Evolutionary conservation across 2,888 invertebrate genomes (phyloP).

Genomic region (Ephialtes manifestator): DNA sequence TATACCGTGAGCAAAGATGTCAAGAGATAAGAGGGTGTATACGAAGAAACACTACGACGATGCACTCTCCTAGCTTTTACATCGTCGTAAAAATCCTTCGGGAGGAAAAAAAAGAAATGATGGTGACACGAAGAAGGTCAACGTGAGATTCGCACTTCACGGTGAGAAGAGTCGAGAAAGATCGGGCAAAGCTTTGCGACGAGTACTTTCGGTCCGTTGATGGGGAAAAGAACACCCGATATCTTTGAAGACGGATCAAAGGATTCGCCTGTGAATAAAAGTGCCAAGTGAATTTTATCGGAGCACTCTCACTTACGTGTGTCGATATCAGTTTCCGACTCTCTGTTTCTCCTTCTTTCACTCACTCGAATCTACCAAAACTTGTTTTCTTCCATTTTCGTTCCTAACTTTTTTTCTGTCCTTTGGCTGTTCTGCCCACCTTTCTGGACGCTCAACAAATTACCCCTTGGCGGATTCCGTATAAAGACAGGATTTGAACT

Average conservation of each 20-base stretch:
- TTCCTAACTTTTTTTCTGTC: constrained; percentile 6
- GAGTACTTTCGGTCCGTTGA: constrained; percentile 64
- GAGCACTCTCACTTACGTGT: constrained; percentile 67
- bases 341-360: constrained; percentile 30
- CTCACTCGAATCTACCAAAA: background rate
- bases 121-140: constrained; percentile 40
- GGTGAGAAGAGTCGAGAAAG: constrained; percentile 27
- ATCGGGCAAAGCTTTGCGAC: constrained; percentile 57
- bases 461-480: background rate
- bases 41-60: constrained; percentile 6
- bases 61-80: background rate
- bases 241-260: constrained; percentile 72
- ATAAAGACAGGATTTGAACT: background rate
- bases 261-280: constrained; percentile 69
- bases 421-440: background rate
- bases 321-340: constrained; percentile 62
- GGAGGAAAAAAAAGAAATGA: constrained; percentile 1
- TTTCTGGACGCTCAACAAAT: constrained; percentile 8
- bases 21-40: background rate
- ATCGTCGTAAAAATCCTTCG: constrained; percentile 6
- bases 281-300: constrained; percentile 72
- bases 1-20: background rate
- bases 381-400: constrained; percentile 24
- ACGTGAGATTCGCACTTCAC: constrained; percentile 16
- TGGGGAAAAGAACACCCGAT: constrained; percentile 72